These are phyloP conservation scores for Heteromurus nitidus DNA, from an alignment of 2,888 invertebrate genomes.

Conservation along the genomic window DNA sequence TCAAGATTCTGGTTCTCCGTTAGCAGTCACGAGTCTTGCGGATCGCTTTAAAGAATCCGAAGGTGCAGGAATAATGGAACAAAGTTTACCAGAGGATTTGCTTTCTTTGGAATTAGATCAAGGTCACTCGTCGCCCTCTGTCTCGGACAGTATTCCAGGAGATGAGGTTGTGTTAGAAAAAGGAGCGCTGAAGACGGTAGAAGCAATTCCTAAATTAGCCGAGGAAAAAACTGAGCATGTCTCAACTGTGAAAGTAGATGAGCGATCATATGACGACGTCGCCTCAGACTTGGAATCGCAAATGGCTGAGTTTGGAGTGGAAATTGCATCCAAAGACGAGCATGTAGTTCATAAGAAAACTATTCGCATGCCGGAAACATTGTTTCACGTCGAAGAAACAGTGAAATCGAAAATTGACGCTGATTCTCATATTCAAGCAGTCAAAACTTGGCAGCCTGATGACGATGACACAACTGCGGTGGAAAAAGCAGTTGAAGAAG, in stretches of 20 bases:
- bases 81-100: constrained; percentile 67
- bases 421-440: constrained; percentile 46
- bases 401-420: constrained; percentile 62
- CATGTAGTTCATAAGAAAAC: background rate
- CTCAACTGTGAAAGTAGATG: constrained; percentile 13
- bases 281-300: constrained; percentile 66
- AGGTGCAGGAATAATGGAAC: constrained; percentile 63
- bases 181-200: constrained; percentile 56
- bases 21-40: constrained; percentile 23
- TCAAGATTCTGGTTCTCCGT: constrained; percentile 25
- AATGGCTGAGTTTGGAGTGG: constrained; percentile 59
- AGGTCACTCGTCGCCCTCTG: constrained; percentile 54
- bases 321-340: constrained; percentile 34
- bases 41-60: constrained; percentile 56
- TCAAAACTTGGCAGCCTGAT: constrained; percentile 62
- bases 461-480: constrained; percentile 18
- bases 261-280: constrained; percentile 64
- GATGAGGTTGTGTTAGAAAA: constrained; percentile 70
- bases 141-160: constrained; percentile 36
- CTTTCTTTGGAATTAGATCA: constrained; percentile 63
- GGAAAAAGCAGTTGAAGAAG: constrained; percentile 10
- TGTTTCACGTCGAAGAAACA: constrained; percentile 56
- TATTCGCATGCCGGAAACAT: constrained; percentile 50
- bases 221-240: background rate
- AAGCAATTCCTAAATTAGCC: constrained; percentile 32